Conservation (phyloP, 2,888 invertebrate genomes). For the Mesochorus sp. region DNA sequence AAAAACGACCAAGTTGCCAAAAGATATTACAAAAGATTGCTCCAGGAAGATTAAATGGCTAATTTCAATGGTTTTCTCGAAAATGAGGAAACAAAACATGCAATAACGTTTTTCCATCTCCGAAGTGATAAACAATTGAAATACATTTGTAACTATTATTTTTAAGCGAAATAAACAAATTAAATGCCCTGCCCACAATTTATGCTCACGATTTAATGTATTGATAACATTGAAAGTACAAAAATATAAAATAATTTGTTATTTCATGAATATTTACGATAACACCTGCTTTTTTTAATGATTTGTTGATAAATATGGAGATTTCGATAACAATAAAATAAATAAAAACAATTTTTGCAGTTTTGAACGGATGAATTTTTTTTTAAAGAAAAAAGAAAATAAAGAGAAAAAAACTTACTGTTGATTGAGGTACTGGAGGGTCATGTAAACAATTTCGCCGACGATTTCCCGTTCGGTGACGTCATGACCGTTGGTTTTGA, state of each 20-base stretch:
- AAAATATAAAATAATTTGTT: too few relatives aligned
- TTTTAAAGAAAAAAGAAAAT: conserved; percentile 6
- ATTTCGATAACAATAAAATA: not conserved
- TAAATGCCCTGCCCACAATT: too few relatives aligned
- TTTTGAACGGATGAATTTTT: not conserved
- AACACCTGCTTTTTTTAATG: not conserved
- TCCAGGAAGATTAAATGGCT: not conserved
- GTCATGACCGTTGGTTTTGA: conserved; percentile 87
- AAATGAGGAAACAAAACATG: too few relatives aligned
- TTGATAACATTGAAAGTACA: too few relatives aligned
- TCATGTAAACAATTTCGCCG: conserved; percentile 90
- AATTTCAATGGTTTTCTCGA: not conserved
- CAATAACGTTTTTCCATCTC: too few relatives aligned
- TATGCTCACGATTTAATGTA: too few relatives aligned
- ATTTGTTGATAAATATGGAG: not conserved
- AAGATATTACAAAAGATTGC: conserved; percentile 84
- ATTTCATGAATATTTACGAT: too few relatives aligned
- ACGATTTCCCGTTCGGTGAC: conserved; percentile 87
- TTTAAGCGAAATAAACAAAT: too few relatives aligned
- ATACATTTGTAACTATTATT: not conserved
- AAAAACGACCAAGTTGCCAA: conserved; percentile 83
- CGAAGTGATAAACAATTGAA: too few relatives aligned
- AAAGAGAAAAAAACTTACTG: conserved; percentile 85
- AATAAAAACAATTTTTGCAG: not conserved
- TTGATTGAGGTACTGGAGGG: conserved; percentile 89